Base-by-base conservation (phyloP, 2,888 invertebrate genomes). In the Tachina lurida region DNA sequence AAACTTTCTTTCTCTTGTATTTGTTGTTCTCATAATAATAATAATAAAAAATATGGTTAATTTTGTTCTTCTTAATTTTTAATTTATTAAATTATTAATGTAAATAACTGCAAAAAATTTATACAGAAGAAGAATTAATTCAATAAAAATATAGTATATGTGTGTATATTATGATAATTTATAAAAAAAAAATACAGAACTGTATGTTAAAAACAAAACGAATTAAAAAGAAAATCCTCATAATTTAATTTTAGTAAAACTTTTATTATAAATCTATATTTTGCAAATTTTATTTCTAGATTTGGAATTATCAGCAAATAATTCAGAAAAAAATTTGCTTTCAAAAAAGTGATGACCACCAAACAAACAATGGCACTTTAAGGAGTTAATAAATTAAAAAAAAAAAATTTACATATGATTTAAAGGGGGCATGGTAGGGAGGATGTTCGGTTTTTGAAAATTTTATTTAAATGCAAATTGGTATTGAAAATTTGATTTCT, bases 31-130 rank as follows among this genome's bases (percentile, higher is more conserved):
- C 56, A 63, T 47, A 10, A 47, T 49, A 58, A 58, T 43, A 49
- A 65, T 63, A 71, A 65, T 73, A 77, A 73, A 15, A 19, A 68
- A 10, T n/a, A n/a, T 17, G 17, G 19, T 31, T 47, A 0, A 17
- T 60, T 73, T 47, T 71, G 15, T 81, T 75, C 17, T 58, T 60
- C 31, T 43, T 43, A 19, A 65, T 52, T 56, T 68, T 80, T 67
- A 56, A 78, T 75, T 80, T 83, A 84, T 82, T 82, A 82, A 73
- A 84, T 85, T 85, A 85, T 85, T 78, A 82, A 82, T 86, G 82
- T 86, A 86, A 83, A 79, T 79, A 86, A 83, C 83, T 86, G 86
- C 71, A 75, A 82, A 83, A 80, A 71, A 73, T 68, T 62, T 83
- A 79, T 79, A 86, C 76, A 78, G 77, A 75, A 54, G 43, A 80